These are phyloP conservation scores for Prionailurus viverrinus DNA, from an alignment of 2,113 vertebrate genomes.

Conservation along the genomic window DNA sequence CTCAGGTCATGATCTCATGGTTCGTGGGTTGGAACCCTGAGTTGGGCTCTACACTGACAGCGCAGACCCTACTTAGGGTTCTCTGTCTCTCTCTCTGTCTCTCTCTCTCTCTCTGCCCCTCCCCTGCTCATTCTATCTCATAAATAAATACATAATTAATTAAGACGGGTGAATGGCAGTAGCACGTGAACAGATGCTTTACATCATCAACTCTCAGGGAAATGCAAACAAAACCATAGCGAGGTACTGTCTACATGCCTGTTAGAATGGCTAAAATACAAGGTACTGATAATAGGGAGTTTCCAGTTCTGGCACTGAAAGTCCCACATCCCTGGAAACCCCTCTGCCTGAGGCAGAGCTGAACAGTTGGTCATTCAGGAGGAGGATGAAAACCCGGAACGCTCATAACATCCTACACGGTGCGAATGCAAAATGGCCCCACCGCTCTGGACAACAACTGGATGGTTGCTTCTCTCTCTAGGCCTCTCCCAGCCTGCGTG, in stretches of 20 bases:
- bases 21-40: too few relatives aligned
- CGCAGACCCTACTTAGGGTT: too few relatives aligned
- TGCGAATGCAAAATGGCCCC: fast-evolving
- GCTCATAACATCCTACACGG: fast-evolving
- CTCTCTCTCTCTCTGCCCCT: too few relatives aligned
- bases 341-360: background rate
- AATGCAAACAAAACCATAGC: background rate
- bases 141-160: too few relatives aligned
- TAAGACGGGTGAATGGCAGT: background rate
- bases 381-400: fast-evolving
- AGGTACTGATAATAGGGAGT: background rate
- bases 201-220: background rate
- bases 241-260: background rate
- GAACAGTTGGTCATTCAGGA: background rate
- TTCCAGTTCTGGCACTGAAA: background rate
- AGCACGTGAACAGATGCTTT: background rate
- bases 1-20: too few relatives aligned
- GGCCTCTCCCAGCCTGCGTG: background rate
- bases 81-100: too few relatives aligned
- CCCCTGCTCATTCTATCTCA: too few relatives aligned
- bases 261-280: background rate
- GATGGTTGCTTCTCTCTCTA: background rate
- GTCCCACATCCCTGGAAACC: background rate
- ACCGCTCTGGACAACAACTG: background rate
- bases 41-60: too few relatives aligned